phyloP scores from a whole-genome alignment of 2,797 vertebrate genomes.

The Naso thynnoides region DNA sequence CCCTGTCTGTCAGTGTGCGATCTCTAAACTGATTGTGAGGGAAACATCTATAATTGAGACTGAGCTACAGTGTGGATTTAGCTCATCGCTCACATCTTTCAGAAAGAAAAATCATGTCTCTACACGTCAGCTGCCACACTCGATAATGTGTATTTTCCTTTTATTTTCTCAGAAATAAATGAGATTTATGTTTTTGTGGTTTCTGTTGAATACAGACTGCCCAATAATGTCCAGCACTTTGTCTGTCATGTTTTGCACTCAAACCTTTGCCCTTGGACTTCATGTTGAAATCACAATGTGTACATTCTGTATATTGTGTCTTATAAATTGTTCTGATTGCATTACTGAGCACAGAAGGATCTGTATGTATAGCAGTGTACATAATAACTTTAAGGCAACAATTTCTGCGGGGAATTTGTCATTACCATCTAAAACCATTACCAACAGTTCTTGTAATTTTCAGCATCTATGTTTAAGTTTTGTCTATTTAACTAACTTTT shows the following conservation, averaged over 20 bases:
- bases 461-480: not conserved
- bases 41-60: constrained; percentile 56
- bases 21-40: constrained; percentile 55
- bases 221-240: not conserved
- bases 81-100: constrained; percentile 28
- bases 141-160: not conserved
- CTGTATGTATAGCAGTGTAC: not conserved
- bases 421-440: not conserved
- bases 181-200: not conserved
- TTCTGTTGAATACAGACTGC: not conserved
- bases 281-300: not conserved
- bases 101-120: constrained; percentile 13
- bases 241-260: not conserved
- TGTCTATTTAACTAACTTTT: no score
- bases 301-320: not conserved
- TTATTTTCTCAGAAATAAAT: not conserved
- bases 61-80: constrained; percentile 39
- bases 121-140: not conserved
- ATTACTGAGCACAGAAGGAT: not conserved
- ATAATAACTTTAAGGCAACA: not conserved
- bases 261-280: not conserved
- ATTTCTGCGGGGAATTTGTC: not conserved
- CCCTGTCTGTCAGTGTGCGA: constrained; percentile 60
- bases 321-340: not conserved
- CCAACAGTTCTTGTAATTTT: not conserved